Percentiles rank a stretch among this genome's conserved stretches.
phyloP scores from a whole-genome alignment of 92 coral and sea anemone genomes.

The Epizoanthus fatuus region DNA sequence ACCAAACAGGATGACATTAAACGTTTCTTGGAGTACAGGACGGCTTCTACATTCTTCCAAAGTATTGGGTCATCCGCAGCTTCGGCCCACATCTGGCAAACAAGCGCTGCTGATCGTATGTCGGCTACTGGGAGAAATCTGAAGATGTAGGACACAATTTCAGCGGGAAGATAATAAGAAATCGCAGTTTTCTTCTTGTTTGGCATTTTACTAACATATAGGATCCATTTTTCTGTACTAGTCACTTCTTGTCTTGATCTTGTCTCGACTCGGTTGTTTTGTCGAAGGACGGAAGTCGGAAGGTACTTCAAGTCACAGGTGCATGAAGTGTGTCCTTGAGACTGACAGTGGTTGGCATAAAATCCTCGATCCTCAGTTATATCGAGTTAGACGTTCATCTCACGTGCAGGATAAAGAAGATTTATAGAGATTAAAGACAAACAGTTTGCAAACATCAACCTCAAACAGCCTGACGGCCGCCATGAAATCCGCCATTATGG shows the following conservation, averaged over 20 bases:
- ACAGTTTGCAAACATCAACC: too few relatives aligned
- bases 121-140: conserved; percentile 79
- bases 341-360: too few relatives aligned
- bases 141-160: conserved; percentile 80
- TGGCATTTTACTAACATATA: background rate
- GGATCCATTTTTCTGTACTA: background rate
- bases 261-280: background rate
- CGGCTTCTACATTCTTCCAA: conserved; percentile 70
- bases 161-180: conserved; percentile 66
- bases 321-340: too few relatives aligned
- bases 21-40: conserved; percentile 72
- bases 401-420: too few relatives aligned
- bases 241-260: too few relatives aligned
- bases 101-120: conserved; percentile 74
- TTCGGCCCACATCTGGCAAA: conserved; percentile 80
- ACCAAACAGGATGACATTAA: conserved; percentile 67
- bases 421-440: too few relatives aligned
- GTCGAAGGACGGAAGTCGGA: background rate
- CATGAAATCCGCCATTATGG: background rate
- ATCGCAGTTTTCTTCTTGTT: background rate
- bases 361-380: too few relatives aligned
- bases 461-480: too few relatives aligned
- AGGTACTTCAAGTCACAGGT: too few relatives aligned
- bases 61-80: conserved; percentile 89
- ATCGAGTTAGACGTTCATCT: too few relatives aligned